These are phyloP conservation scores for Phataginus tetradactyla DNA, from an alignment of 2,797 vertebrate genomes.

Conservation along the genomic window DNA sequence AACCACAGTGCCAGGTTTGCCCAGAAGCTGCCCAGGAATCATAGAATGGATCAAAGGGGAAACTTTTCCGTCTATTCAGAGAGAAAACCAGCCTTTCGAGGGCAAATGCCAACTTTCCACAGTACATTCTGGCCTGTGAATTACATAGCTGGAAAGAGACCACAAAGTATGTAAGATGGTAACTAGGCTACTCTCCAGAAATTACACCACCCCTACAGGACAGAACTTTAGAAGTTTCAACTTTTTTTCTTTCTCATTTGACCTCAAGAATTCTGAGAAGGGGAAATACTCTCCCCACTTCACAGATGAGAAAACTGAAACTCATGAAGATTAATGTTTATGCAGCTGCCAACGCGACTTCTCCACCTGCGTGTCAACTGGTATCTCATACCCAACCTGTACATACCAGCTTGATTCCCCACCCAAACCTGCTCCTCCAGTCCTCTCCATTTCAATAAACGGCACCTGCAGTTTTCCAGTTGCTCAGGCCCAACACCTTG, in stretches of 20 bases:
- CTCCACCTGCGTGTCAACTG: not conserved
- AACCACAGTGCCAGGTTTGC: not conserved
- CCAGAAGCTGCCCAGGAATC: not conserved
- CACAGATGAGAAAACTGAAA: conserved; percentile 22
- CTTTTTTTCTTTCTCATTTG: not conserved
- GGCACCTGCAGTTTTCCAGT: not conserved
- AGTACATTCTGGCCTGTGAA: not conserved
- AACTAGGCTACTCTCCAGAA: conserved; percentile 10
- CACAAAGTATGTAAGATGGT: not conserved
- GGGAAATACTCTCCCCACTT: not conserved
- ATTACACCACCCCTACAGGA: not conserved
- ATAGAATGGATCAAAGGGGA: not conserved
- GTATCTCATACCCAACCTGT: not conserved
- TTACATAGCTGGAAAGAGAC: not conserved
- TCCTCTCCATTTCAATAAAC: not conserved
- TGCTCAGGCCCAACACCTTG: not conserved
- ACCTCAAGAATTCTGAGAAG: conserved; percentile 36
- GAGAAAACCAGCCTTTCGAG: conserved; percentile 23
- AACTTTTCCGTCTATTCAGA: not conserved
- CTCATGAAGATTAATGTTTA: not conserved
- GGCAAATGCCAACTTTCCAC: not conserved
- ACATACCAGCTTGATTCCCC: conserved; percentile 13
- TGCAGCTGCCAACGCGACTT: not conserved
- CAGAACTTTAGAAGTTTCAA: not conserved
- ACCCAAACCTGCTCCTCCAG: conserved; percentile 64